phyloP scores from a whole-genome alignment of 2,113 vertebrate genomes.

The Circaetus gallicus region DNA sequence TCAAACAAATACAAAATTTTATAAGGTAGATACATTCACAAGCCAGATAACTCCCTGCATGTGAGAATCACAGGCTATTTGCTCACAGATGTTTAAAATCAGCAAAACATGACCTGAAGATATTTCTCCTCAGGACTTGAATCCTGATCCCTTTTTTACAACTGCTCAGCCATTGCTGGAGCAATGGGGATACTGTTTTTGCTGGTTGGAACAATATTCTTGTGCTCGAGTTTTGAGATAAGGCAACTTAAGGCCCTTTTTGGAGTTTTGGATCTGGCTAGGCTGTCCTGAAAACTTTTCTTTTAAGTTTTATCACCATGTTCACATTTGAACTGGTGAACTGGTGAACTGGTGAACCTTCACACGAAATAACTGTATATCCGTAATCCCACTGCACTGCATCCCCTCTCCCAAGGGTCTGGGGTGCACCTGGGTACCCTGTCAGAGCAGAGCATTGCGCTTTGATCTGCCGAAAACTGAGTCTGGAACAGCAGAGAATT shows the following conservation, averaged over 20 bases:
- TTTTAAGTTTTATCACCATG: background rate
- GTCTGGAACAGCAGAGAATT: background rate
- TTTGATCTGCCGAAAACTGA: background rate
- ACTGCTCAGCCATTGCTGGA: rapidly evolving
- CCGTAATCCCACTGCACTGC: background rate
- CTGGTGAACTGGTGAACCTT: too few relatives aligned
- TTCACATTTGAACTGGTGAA: background rate
- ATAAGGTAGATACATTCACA: background rate
- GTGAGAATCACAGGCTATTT: background rate
- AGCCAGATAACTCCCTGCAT: background rate
- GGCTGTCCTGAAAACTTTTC: background rate
- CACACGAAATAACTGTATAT: background rate
- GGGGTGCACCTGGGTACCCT: background rate
- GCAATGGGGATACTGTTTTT: background rate
- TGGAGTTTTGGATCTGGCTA: background rate
- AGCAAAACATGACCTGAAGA: background rate
- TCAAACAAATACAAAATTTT: background rate
- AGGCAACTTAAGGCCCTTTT: background rate
- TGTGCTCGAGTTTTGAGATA: background rate
- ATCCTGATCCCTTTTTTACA: background rate
- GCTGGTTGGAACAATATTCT: background rate
- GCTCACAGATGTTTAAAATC: background rate
- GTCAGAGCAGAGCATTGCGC: background rate
- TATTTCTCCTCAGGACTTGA: background rate
- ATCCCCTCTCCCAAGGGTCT: background rate